These are phyloP conservation scores for Prunella strophiata DNA, from an alignment of 2,797 vertebrate species.

Conservation along the genomic window DNA sequence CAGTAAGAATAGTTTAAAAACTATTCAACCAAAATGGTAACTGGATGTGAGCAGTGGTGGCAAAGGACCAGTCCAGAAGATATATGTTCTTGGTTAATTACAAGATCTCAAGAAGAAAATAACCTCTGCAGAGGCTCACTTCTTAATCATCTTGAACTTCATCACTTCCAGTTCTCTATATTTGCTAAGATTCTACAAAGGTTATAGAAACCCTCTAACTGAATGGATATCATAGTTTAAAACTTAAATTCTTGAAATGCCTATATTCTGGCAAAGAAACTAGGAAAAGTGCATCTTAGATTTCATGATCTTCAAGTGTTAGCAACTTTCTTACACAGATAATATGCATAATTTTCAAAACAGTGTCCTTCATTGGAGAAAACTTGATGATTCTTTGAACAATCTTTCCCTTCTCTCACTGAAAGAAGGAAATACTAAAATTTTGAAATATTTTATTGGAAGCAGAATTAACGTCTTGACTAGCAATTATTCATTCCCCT, in stretches of 20 bases:
- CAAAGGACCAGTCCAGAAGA: background rate
- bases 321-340: background rate
- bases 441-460: background rate
- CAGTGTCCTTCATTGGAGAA: background rate
- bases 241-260: background rate
- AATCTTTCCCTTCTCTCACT: background rate
- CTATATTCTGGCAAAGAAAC: background rate
- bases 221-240: background rate
- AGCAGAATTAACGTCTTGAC: background rate
- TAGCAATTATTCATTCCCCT: background rate
- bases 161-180: background rate
- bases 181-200: background rate
- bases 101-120: background rate
- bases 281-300: background rate
- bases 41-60: background rate
- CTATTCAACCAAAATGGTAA: background rate
- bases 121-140: background rate
- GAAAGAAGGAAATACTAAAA: background rate
- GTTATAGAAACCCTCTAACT: background rate
- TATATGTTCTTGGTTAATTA: background rate
- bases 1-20: background rate
- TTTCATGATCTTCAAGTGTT: background rate
- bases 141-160: background rate
- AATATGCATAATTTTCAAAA: background rate
- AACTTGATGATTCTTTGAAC: background rate